These are phyloP conservation scores for Polyommatus iphigenia DNA, from an alignment of 2,888 invertebrate species.

Conservation along the genomic window DNA sequence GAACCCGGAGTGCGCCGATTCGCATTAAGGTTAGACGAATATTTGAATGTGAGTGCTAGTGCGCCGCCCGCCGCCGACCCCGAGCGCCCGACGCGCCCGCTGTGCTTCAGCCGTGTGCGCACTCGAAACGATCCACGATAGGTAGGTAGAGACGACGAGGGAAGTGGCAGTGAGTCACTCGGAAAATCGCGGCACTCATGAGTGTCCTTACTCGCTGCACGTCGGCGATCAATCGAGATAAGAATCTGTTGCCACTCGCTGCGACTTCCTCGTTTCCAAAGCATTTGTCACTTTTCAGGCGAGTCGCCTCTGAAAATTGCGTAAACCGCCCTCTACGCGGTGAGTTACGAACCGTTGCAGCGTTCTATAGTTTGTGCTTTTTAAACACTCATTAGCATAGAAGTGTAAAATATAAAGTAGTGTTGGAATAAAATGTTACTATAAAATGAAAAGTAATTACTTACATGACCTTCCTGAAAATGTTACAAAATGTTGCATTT, in stretches of 20 bases:
- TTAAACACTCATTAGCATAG: neutral
- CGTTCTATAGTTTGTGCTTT: neutral
- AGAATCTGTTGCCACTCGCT: conserved; percentile 8
- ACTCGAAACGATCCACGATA: conserved; percentile 57
- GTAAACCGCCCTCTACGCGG: conserved; percentile 20
- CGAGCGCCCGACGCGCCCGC: conserved; percentile 61
- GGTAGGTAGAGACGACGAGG: conserved; percentile 67
- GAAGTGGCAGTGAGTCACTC: conserved; percentile 60
- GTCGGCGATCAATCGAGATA: neutral
- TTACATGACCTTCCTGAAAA: neutral
- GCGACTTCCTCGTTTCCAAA: neutral
- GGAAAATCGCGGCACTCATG: conserved; percentile 35
- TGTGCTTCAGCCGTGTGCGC: conserved; percentile 64
- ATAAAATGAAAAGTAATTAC: no score
- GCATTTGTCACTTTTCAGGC: conserved; percentile 4
- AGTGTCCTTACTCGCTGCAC: conserved; percentile 20
- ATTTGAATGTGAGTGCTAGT: conserved; percentile 78
- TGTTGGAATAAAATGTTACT: neutral
- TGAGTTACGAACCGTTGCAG: neutral
- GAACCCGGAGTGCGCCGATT: conserved; percentile 79
- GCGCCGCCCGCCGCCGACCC: conserved; percentile 60
- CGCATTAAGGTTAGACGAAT: conserved; percentile 80
- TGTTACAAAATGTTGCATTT: neutral
- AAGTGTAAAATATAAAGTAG: neutral
- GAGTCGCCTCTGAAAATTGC: conserved; percentile 10